Conservation (phyloP, 2,888 invertebrate species). For the Emmelina monodactyla region DNA sequence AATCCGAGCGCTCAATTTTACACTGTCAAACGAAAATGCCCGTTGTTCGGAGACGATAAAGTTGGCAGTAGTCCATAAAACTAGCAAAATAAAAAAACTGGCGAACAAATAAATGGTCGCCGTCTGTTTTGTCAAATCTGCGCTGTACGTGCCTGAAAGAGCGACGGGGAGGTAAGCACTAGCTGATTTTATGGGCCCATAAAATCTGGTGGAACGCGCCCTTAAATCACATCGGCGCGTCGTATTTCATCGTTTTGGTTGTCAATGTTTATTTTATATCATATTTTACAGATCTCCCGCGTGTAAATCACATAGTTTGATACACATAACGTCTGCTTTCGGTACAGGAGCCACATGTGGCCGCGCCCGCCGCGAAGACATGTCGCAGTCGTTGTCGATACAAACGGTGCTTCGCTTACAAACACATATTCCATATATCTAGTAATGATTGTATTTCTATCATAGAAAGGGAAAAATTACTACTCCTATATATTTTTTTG, state of each 20-base stretch:
- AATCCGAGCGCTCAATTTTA: conserved; percentile 34
- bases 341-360: conserved; percentile 56
- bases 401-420: too few relatives aligned
- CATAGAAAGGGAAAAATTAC: too few relatives aligned
- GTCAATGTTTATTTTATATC: conserved; percentile 68
- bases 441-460: too few relatives aligned
- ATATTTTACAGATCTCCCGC: conserved; percentile 62
- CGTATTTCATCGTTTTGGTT: conserved; percentile 66
- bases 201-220: conserved; percentile 63
- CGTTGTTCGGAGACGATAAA: conserved; percentile 49
- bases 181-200: conserved; percentile 63
- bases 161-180: conserved; percentile 30
- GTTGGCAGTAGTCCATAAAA: conserved; percentile 60
- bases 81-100: conserved; percentile 48
- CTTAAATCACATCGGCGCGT: conserved; percentile 61
- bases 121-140: conserved; percentile 66
- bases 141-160: conserved; percentile 43
- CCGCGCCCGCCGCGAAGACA: conserved; percentile 31
- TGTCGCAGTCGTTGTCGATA: too few relatives aligned
- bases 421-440: too few relatives aligned
- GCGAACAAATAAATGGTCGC: conserved; percentile 57
- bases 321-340: conserved; percentile 63
- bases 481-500: too few relatives aligned
- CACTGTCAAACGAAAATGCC: conserved; percentile 39
- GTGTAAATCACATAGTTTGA: conserved; percentile 61